A percentile compares a stretch with the other conserved stretches of the same genome.
Evolutionary conservation across 1,140 invertebrate species (phyloP).

Genomic region (Drosophila lacteicornis): DNA sequence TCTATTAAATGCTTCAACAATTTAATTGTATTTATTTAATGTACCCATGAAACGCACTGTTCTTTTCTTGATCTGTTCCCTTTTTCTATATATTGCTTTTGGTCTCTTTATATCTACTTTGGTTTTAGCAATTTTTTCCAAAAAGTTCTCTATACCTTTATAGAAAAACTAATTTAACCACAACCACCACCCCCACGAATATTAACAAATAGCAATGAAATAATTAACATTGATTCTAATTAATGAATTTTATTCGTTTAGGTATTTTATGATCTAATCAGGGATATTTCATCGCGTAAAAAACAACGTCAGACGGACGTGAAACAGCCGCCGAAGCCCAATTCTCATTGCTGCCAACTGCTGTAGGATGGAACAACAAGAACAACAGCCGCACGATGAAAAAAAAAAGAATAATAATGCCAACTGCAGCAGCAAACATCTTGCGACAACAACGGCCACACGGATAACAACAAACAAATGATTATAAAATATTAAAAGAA

Average conservation of each 20-base stretch:
- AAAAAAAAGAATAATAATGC: slow-evolving; percentile 16
- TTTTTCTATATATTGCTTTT: slow-evolving; percentile 7
- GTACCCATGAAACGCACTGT: slow-evolving; percentile 2
- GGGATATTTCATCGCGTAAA: slow-evolving; percentile 85
- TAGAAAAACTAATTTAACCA: slow-evolving; percentile 45
- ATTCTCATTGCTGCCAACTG: slow-evolving; percentile 85
- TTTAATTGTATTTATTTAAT: neutral
- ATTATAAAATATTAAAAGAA: slow-evolving; percentile 15
- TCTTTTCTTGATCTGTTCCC: slow-evolving; percentile 3
- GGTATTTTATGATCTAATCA: slow-evolving; percentile 85
- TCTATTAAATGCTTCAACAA: too few species aligned
- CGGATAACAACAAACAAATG: slow-evolving; percentile 40
- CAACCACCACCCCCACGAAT: slow-evolving; percentile 9
- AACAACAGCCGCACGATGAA: slow-evolving; percentile 18
- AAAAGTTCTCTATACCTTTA: slow-evolving; percentile 39
- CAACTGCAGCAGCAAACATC: slow-evolving; percentile 48
- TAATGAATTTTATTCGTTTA: slow-evolving; percentile 16
- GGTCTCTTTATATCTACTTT: slow-evolving; percentile 53
- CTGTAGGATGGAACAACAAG: slow-evolving; percentile 62
- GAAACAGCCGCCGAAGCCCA: slow-evolving; percentile 82
- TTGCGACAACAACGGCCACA: slow-evolving; percentile 53
- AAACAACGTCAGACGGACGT: slow-evolving; percentile 84
- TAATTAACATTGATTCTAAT: slow-evolving; percentile 4
- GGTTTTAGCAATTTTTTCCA: slow-evolving; percentile 63
- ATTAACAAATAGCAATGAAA: slow-evolving; percentile 4